A percentile compares a stretch with the other conserved stretches of the same genome.
Evolutionary conservation across 2,113 vertebrate species (phyloP).

Genomic region (Austrofundulus limnaeus): DNA sequence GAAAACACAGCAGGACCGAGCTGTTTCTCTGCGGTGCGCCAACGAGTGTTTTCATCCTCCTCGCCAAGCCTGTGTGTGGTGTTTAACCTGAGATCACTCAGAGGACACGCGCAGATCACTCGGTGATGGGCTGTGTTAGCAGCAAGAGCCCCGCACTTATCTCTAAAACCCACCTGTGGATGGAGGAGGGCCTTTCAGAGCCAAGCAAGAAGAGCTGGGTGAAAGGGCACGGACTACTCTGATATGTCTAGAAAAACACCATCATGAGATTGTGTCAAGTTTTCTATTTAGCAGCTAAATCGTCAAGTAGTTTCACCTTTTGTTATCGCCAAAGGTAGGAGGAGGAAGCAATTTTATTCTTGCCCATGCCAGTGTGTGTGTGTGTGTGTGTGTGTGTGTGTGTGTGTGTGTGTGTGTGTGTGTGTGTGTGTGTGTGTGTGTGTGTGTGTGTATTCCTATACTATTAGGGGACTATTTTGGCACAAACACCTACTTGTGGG

Average conservation of each 20-base stretch:
- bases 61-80: conserved; percentile 12
- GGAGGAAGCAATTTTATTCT: too few species aligned
- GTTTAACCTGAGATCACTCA: conserved; percentile 53
- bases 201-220: not conserved
- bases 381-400: too few species aligned
- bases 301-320: not conserved
- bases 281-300: too few species aligned
- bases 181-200: not conserved
- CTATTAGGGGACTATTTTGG: too few species aligned
- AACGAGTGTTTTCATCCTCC: conserved; percentile 56
- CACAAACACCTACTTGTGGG: too few species aligned
- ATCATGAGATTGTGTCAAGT: too few species aligned
- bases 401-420: too few species aligned
- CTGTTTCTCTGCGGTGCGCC: conserved; percentile 36
- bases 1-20: conserved; percentile 59
- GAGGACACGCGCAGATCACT: conserved; percentile 43
- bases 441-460: too few species aligned
- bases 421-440: too few species aligned
- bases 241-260: not conserved
- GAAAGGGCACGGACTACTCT: not conserved
- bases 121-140: conserved; percentile 42
- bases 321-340: too few species aligned
- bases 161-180: conserved; percentile 28
- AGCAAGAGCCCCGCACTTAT: conserved; percentile 37
- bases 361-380: too few species aligned